These are phyloP conservation scores for Pangasius larnaudii DNA, from an alignment of 2,797 vertebrate species.

Conservation along the genomic window DNA sequence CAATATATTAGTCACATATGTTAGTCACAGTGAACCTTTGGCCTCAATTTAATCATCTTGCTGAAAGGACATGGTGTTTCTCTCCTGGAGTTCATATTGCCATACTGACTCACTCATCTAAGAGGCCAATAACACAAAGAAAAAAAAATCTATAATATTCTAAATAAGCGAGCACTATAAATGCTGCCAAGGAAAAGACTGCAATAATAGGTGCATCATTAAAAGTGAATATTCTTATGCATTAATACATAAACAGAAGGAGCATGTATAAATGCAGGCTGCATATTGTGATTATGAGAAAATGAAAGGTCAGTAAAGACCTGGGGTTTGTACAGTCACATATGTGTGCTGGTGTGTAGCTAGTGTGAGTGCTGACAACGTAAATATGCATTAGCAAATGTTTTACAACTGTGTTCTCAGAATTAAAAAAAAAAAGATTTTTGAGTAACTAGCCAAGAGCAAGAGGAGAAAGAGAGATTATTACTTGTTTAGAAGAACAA, in stretches of 20 bases:
- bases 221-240: background rate
- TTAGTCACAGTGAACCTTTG: conserved; percentile 41
- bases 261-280: background rate
- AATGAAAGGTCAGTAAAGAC: background rate
- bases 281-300: background rate
- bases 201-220: background rate
- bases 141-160: background rate
- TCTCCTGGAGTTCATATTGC: conserved; percentile 15
- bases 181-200: background rate
- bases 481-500: conserved; percentile 42
- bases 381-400: background rate
- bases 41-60: conserved; percentile 42
- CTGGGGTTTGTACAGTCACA: background rate
- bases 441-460: background rate
- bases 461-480: background rate
- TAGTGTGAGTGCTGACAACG: background rate
- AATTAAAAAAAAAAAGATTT: too few relatives aligned
- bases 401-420: background rate
- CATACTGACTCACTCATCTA: conserved; percentile 30
- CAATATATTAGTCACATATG: conserved; percentile 27
- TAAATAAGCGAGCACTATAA: conserved; percentile 8
- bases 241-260: background rate
- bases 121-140: background rate
- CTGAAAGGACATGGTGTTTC: conserved; percentile 26
- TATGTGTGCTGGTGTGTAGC: background rate